Evolutionary conservation across 2,113 vertebrate species (phyloP).

Genomic region (Gorilla gorilla): DNA sequence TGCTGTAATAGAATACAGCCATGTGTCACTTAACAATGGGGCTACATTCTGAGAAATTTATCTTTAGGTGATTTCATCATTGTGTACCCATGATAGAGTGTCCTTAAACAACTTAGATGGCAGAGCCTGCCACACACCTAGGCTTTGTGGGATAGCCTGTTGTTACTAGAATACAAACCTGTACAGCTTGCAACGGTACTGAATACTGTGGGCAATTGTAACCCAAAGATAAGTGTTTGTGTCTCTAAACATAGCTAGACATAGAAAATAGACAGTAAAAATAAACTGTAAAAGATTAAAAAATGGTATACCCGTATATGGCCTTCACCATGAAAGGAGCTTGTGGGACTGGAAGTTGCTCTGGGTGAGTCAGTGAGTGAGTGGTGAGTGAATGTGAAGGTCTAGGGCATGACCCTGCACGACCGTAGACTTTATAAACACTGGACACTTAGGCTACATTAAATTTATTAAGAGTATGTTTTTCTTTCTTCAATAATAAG

Average conservation of each 20-base stretch:
- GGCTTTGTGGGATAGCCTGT: not conserved
- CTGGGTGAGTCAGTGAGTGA: not conserved
- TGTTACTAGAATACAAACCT: not conserved
- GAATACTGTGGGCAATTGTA: not conserved
- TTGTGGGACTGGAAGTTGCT: not conserved
- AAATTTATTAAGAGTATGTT: not conserved
- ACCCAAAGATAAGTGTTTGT: not conserved
- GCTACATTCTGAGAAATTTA: not conserved
- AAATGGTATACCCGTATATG: not conserved
- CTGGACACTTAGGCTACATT: not conserved
- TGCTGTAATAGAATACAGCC: not conserved
- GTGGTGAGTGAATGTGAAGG: not conserved
- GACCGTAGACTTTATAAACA: not conserved
- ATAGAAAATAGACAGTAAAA: not conserved
- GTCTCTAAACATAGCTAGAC: not conserved
- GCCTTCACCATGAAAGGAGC: not conserved
- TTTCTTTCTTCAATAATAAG: not conserved
- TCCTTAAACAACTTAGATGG: not conserved
- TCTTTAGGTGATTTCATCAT: not conserved
- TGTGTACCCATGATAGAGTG: not conserved
- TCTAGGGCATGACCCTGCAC: not conserved
- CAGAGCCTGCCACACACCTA: not conserved
- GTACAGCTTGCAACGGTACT: not conserved
- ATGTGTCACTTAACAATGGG: not conserved
- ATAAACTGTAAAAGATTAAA: not conserved